Evolutionary conservation across 2,888 invertebrate genomes (phyloP), one percentile per base, ranked within the genome.

Genomic region (Apeira syringaria): DNA sequence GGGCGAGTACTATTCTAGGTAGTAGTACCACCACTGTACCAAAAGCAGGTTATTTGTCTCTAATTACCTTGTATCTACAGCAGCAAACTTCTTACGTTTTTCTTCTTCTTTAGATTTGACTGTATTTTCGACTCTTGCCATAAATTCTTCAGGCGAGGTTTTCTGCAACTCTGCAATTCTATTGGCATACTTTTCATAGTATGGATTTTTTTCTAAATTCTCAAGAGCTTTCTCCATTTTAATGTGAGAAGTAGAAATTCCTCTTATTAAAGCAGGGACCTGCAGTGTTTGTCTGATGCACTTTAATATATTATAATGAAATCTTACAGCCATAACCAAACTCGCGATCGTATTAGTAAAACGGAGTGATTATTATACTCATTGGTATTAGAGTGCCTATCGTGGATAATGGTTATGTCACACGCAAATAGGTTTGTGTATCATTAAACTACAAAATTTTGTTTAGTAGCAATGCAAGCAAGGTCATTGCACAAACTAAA

Each of bases 131-230:
- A 95, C 74, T 50, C 93, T 90, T 18, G 91, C 79, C 29, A 94
- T 61, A 66, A 96, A 95, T 69, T 95, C 95, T 56, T 94, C 93
- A 0, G 96, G 95, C 1, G 94, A 93, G 0, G 93, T 93, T 74
- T 94, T 86, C 70, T 96, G 95, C 10, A 96, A 70, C 46, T 92
- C 86, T 0, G 94, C 92, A 51, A 97, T 95, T 73, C 96, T 95
- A 1, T 91, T 80, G 0, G 95, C 93, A 80, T 97, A 97, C 67
- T 97, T 97, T 9, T 94, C 94, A 64, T 90, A 97, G 69, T 94
- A 97, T 0, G 96, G 96, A 82, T 97, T 97, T 2, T 71, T 78
- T 68, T 92, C 84, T 44, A 92, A 68, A 52, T 92, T 89, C 50
- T 92, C 92, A 33, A 91, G 43, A 9, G 87, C 86, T 56, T 92